These are phyloP conservation scores for Cyclophora albipunctata DNA, from an alignment of 2,888 invertebrate genomes.

Conservation along the genomic window DNA sequence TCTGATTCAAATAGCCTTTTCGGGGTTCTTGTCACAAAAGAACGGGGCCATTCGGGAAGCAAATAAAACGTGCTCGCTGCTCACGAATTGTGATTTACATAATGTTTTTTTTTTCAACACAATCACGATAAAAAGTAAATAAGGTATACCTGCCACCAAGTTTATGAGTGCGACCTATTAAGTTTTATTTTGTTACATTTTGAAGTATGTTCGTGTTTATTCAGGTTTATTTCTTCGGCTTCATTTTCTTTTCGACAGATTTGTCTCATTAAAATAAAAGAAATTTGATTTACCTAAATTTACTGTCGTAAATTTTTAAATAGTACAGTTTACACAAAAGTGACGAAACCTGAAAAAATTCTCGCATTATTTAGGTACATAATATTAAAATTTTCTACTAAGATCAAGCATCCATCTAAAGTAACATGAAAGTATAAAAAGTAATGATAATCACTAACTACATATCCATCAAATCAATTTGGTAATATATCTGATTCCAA, in stretches of 20 bases:
- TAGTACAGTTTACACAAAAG: too few species aligned
- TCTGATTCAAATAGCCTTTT: conserved; percentile 48
- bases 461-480: too few species aligned
- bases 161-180: conserved; percentile 19
- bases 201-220: conserved; percentile 3
- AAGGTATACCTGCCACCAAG: conserved; percentile 23
- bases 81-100: conserved; percentile 43
- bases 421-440: too few species aligned
- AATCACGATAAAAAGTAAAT: conserved; percentile 25
- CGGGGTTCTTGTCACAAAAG: conserved; percentile 48
- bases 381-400: too few species aligned
- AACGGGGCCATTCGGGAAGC: conserved; percentile 40
- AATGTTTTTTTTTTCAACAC: conserved; percentile 34
- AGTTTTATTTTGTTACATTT: conserved; percentile 11
- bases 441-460: too few species aligned
- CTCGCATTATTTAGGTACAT: too few species aligned
- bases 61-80: conserved; percentile 51
- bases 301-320: too few species aligned
- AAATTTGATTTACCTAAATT: too few species aligned
- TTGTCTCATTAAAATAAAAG: too few species aligned
- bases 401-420: too few species aligned
- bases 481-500: too few species aligned
- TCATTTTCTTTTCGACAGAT: not conserved
- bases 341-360: too few species aligned
- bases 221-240: not conserved